Percentiles rank a stretch among this genome's conserved stretches.
These are phyloP conservation scores for Eueremaeus valkanovi DNA, from an alignment of 2,888 invertebrate species.

Conservation along the genomic window DNA sequence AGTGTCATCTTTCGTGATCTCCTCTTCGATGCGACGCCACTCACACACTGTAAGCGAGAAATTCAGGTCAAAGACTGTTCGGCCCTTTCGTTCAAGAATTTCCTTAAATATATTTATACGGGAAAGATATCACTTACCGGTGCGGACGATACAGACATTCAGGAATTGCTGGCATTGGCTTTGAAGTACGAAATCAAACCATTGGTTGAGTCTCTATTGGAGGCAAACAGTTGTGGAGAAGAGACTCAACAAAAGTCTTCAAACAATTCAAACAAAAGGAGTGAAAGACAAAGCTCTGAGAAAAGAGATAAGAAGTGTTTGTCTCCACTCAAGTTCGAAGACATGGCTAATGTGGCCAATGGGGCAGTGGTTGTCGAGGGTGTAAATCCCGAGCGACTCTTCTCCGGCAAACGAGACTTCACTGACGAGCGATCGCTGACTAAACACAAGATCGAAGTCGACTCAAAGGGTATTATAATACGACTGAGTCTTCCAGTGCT, in stretches of 20 bases:
- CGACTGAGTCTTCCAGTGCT: slow-evolving; percentile 1
- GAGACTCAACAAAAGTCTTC: background rate
- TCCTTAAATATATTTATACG: slow-evolving; percentile 15
- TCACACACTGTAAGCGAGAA: slow-evolving; percentile 17
- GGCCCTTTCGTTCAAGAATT: slow-evolving; percentile 24
- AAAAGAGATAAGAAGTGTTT: background rate
- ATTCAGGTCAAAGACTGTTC: slow-evolving; percentile 27
- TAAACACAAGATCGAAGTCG: slow-evolving; percentile 16
- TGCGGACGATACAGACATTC: background rate
- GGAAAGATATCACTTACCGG: slow-evolving; percentile 2
- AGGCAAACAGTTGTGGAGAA: background rate
- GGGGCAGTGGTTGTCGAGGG: slow-evolving; percentile 1
- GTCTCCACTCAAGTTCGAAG: background rate
- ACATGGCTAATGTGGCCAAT: background rate
- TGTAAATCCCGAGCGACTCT: background rate
- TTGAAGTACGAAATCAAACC: background rate
- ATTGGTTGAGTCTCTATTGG: slow-evolving; percentile 17
- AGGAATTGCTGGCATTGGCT: slow-evolving; percentile 1
- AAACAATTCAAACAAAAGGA: background rate
- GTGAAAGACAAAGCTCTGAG: background rate
- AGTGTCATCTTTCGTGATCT: background rate
- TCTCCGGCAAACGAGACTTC: background rate
- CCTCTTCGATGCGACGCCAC: background rate
- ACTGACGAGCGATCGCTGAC: slow-evolving; percentile 8
- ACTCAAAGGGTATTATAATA: slow-evolving; percentile 10